phyloP scores from a whole-genome alignment of 2,797 vertebrate species.

The Hemibagrus guttatus region DNA sequence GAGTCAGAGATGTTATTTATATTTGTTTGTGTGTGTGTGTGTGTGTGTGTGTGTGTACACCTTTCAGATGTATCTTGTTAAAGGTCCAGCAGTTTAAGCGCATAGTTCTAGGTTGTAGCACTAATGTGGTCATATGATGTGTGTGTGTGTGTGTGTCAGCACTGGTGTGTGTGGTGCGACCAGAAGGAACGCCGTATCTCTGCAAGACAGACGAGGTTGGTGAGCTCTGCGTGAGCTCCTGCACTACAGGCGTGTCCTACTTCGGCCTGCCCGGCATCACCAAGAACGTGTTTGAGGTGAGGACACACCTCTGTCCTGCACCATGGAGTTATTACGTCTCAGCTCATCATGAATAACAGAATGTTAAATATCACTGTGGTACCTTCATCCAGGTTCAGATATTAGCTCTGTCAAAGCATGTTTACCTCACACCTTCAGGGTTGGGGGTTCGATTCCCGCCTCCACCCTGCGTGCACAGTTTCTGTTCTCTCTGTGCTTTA shows the following conservation, averaged over 20 bases:
- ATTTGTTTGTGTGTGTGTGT: neutral
- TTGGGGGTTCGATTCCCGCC: too few relatives aligned
- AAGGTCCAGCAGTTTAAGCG: neutral
- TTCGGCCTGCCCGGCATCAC: constrained; percentile 94
- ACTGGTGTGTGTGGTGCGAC: constrained; percentile 86
- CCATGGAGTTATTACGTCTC: neutral
- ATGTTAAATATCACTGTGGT: neutral
- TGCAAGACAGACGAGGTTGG: constrained; percentile 94
- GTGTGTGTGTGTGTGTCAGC: constrained; percentile 68
- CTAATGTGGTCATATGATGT: neutral
- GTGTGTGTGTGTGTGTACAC: constrained; percentile 10
- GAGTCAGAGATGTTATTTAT: constrained; percentile 33
- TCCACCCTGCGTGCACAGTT: too few relatives aligned
- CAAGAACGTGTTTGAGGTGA: constrained; percentile 92
- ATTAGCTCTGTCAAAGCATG: neutral
- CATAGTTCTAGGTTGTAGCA: neutral
- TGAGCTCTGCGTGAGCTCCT: constrained; percentile 90
- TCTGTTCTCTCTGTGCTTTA: too few relatives aligned
- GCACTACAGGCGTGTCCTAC: constrained; percentile 83
- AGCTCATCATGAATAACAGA: neutral
- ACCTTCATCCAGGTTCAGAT: neutral
- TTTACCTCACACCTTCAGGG: too few relatives aligned
- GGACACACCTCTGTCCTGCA: constrained; percentile 36
- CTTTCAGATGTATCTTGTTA: neutral
- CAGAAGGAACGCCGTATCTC: constrained; percentile 87